These are phyloP conservation scores for Fabriciana adippe DNA, from an alignment of 2,888 invertebrate species.

Conservation along the genomic window DNA sequence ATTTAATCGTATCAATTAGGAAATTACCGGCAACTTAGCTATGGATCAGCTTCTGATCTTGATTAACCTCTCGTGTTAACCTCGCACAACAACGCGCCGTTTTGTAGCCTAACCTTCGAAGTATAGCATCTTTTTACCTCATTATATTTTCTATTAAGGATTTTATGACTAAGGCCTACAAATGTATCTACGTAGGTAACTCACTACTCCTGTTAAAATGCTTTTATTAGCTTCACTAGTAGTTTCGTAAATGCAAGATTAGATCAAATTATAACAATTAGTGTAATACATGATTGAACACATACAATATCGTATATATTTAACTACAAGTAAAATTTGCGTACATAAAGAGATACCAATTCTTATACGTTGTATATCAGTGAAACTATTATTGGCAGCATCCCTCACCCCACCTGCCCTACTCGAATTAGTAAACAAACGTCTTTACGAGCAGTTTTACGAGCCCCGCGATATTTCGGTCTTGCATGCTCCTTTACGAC, in stretches of 20 bases:
- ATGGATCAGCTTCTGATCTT: constrained; percentile 74
- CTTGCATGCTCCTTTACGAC: constrained; percentile 80
- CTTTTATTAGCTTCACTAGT: no score
- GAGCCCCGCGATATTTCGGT: constrained; percentile 81
- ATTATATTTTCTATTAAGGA: background rate
- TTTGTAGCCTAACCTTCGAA: constrained; percentile 45
- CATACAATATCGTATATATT: background rate
- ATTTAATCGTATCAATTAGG: constrained; percentile 78
- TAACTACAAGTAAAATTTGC: background rate
- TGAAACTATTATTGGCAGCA: constrained; percentile 65
- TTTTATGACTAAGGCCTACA: no score
- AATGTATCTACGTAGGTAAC: no score
- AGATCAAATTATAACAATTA: no score
- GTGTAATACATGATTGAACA: background rate
- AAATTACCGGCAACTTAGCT: constrained; percentile 63
- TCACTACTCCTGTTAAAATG: no score
- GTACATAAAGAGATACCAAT: constrained; percentile 4
- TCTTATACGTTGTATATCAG: constrained; percentile 44
- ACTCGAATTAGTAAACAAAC: constrained; percentile 82
- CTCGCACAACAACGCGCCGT: constrained; percentile 69
- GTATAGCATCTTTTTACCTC: background rate
- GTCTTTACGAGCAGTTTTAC: constrained; percentile 81
- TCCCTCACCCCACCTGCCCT: constrained; percentile 78
- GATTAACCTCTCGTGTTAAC: constrained; percentile 80
- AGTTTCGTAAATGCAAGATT: no score